Evolutionary conservation across 2,113 vertebrate species (phyloP), one percentile per base, ranked within the genome.

Genomic region (Cisticola juncidis): DNA sequence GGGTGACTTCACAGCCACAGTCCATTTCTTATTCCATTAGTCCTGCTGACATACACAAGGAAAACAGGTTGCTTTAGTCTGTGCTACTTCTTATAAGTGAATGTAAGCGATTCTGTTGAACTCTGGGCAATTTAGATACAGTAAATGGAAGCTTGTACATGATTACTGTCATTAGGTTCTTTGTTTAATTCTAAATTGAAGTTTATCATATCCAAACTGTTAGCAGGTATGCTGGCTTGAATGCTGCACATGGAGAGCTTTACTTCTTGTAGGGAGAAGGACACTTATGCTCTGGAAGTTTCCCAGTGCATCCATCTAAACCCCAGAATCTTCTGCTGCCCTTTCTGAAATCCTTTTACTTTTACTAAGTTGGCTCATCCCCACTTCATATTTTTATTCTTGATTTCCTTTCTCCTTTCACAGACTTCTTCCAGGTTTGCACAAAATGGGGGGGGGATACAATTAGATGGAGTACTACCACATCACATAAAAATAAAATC

Each of bases 91-190:
- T 92, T 45, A 14, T 93, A 93, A 94, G 93, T 56, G 85, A 94
- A 74, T 26, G 60, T 72, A 90, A 83, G 79, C 14, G 11, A 71
- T 66, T 70, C 64, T 44, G 68, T n/a, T 96, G 95, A 96, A 96
- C 94, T 84, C 93, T 8, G 60, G 79, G 92, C 95, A 96, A 94
- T 96, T 97, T 92, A 93, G 94, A 68, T 18, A 45, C 16, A 78
- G 92, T 83, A 96, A 96, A 94, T 95, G 90, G 90, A 93, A 93
- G 53, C 76, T 14, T 21, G 64, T 56, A 94, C 82, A 93, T 90
- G 90, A 96, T 96, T 94, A 93, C 90, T 94, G 93, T 90, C 96
- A 86, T 90, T 95, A 92, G 90, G 82, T 29, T 68, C 40, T 93
- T 92, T 74, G 90, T 66, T 94, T 96, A 93, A 96, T 92, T 90